Base-by-base conservation (phyloP, 92 coral and sea anemone species). In the Epizoanthus stellaris region DNA sequence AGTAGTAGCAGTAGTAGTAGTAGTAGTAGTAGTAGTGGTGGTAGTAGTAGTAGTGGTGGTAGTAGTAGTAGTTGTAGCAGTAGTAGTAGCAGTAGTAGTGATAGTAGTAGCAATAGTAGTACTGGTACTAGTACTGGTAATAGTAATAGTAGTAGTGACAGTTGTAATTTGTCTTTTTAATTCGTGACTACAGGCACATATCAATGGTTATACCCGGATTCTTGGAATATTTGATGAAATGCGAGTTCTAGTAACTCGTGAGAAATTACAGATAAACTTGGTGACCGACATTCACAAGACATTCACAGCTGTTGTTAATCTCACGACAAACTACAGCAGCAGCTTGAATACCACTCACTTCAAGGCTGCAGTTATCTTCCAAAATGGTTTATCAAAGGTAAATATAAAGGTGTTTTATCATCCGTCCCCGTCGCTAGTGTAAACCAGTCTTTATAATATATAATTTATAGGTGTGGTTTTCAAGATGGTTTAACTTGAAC, bases 191-290 rank as follows among this genome's bases (percentile, higher is more conserved):
- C 70, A 97, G 99, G 93, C 95, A 36, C 89, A 94, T 36, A 75
- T 97, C 62, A 87, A 91, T 60, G 95, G 98, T 13, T 91, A 91
- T 77, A 86, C 98, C 36, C 94, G 98, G 17, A 87, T 97, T 30
- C 88, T 94, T 70, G 99, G 99, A 23, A 77, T 97, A 73, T 97
- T 97, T 65, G 96, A 97, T 49, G 99, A 91, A 54, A 80, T 93
- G 62, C 95, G 94, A 65, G 77, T 97, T 75, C 80, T 93, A 30
- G 85, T 93, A 60, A 97, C 94, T 76, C 85, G 94, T 17, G 95
- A 94, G 47, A 76, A 75, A 60, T 70, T 94, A 69, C 95, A 91
- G 76, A 84, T 97, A 60, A 84, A 90, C 60, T 64, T 97, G 88
- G 92, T 89, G 53, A 91, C 97, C 1, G 93, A 91, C 36, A 72